A percentile compares a stretch with the other conserved stretches of the same genome.
These are phyloP conservation scores for Caenorhabditis panamensis DNA, from an alignment of 2,888 invertebrate species.

Conservation along the genomic window DNA sequence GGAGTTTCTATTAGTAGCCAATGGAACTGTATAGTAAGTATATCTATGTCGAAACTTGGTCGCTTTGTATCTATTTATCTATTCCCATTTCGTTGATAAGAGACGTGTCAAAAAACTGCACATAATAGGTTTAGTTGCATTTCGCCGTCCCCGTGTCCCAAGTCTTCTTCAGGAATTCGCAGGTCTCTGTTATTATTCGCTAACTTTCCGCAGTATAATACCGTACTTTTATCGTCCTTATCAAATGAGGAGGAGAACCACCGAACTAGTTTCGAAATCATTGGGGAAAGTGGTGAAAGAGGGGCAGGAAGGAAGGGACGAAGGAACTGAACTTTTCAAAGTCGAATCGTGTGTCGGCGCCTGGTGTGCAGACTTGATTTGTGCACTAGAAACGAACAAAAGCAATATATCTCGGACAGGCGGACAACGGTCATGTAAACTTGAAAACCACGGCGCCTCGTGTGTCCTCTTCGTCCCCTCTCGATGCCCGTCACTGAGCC, in stretches of 20 bases:
- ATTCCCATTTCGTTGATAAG: slow-evolving; percentile 38
- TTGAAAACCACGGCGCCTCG: slow-evolving; percentile 23
- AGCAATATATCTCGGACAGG: slow-evolving; percentile 43
- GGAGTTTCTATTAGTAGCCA: slow-evolving; percentile 24
- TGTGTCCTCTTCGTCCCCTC: slow-evolving; percentile 1
- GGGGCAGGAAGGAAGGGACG: not conserved
- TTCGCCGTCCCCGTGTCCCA: too few relatives aligned
- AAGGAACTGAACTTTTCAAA: slow-evolving; percentile 4
- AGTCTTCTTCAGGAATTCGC: slow-evolving; percentile 5
- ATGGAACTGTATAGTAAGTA: not conserved
- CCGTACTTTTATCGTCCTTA: slow-evolving; percentile 28
- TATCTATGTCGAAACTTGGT: not conserved
- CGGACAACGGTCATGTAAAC: slow-evolving; percentile 43
- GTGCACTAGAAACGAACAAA: slow-evolving; percentile 49
- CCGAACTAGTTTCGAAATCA: slow-evolving; percentile 43
- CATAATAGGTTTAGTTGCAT: slow-evolving; percentile 22
- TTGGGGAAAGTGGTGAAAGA: not conserved
- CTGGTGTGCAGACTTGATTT: slow-evolving; percentile 27
- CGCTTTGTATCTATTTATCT: slow-evolving; percentile 9
- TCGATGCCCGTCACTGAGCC: slow-evolving; percentile 20
- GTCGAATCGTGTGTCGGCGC: not conserved
- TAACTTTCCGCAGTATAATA: slow-evolving; percentile 20
- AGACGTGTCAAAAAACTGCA: slow-evolving; percentile 34
- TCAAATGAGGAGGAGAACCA: slow-evolving; percentile 29
- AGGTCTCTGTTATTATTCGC: slow-evolving; percentile 8